phyloP scores from a whole-genome alignment of 92 coral and sea anemone species.

The Blastomussa wellsi region DNA sequence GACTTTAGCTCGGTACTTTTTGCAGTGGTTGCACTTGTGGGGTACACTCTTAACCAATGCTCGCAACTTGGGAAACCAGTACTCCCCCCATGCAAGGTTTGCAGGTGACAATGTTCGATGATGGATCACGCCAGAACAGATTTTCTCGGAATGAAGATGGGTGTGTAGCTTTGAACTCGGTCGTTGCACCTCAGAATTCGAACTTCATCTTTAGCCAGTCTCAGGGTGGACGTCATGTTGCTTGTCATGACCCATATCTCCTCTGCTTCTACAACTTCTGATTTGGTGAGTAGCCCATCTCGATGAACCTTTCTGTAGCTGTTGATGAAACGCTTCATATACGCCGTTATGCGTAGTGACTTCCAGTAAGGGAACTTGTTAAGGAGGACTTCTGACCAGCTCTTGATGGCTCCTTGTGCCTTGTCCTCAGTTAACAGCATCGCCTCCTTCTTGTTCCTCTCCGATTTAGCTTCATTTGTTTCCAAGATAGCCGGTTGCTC shows the following conservation, averaged over 20 bases:
- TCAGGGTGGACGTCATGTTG: conserved; percentile 29
- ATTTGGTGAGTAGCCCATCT: conserved; percentile 40
- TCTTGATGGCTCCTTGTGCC: conserved; percentile 9
- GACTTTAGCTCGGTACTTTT: conserved; percentile 39
- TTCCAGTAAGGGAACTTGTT: conserved; percentile 47
- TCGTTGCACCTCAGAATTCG: conserved; percentile 58
- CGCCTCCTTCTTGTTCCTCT: conserved; percentile 39
- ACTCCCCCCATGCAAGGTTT: conserved; percentile 59
- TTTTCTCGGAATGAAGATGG: conserved; percentile 47
- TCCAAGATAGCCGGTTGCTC: conserved; percentile 51
- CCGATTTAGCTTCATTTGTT: conserved; percentile 40
- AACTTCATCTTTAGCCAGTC: conserved; percentile 38
- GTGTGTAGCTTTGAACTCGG: conserved; percentile 49
- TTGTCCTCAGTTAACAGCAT: conserved; percentile 5
- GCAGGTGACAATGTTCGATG: conserved; percentile 41
- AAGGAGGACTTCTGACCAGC: conserved; percentile 35
- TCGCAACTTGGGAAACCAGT: conserved; percentile 53
- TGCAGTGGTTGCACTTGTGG: conserved; percentile 49
- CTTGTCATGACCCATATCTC: conserved; percentile 31
- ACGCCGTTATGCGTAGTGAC: conserved; percentile 57
- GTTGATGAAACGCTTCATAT: conserved; percentile 46
- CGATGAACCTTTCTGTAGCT: conserved; percentile 35
- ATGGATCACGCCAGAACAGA: conserved; percentile 24
- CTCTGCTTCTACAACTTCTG: conserved; percentile 52
- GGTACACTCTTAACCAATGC: conserved; percentile 42